phyloP scores from a whole-genome alignment of 2,888 invertebrate genomes.

The Lottia scabra region DNA sequence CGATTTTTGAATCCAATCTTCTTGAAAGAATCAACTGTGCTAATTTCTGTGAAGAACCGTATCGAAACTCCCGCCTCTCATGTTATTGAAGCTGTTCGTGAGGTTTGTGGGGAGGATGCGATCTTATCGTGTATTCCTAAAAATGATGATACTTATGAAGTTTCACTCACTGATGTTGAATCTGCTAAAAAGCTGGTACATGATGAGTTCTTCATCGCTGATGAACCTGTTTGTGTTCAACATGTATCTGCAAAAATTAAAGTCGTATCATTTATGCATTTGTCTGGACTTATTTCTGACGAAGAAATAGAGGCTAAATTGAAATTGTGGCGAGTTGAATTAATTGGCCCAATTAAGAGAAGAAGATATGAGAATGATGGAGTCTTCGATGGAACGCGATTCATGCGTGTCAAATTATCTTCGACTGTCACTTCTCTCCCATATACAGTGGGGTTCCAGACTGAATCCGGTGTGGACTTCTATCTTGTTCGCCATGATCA shows the following conservation, averaged over 20 bases:
- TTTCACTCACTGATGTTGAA: not conserved
- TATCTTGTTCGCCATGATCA: not conserved
- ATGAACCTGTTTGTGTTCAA: not conserved
- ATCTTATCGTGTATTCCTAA: not conserved
- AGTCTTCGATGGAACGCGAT: not conserved
- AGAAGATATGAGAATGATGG: not conserved
- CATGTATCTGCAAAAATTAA: not conserved
- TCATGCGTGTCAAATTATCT: not conserved
- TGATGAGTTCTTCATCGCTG: not conserved
- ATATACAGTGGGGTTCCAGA: not conserved
- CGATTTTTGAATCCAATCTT: too few species aligned
- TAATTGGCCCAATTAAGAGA: not conserved
- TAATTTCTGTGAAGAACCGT: not conserved
- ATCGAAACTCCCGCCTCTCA: not conserved
- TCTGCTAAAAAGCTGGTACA: not conserved
- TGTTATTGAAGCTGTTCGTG: not conserved
- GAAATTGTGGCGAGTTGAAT: not conserved
- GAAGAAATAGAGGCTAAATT: not conserved
- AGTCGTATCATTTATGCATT: not conserved
- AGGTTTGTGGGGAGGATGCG: not conserved
- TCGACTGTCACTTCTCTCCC: not conserved
- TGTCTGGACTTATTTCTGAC: not conserved
- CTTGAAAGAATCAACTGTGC: not conserved
- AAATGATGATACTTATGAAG: not conserved
- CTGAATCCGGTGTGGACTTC: not conserved